Percentiles rank a stretch among this genome's conserved stretches.
These are phyloP conservation scores for Lasioglossum baleicum DNA, from an alignment of 1,140 invertebrate species.

Conservation along the genomic window DNA sequence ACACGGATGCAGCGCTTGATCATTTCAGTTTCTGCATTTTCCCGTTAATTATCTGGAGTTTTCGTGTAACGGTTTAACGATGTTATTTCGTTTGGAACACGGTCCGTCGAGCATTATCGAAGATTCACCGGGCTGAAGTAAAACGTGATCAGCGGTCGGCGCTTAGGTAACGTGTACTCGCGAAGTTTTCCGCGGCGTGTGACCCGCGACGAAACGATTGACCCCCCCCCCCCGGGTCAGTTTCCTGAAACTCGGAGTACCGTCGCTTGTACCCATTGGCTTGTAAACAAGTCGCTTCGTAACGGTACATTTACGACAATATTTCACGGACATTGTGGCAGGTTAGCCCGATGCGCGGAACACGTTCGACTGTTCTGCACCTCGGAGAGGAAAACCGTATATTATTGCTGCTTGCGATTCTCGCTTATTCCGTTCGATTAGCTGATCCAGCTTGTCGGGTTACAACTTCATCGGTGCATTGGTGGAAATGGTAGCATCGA, in stretches of 20 bases:
- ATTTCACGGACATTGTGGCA: constrained; percentile 2
- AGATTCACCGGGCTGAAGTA: background rate
- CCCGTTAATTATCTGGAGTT: no score
- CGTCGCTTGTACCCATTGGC: background rate
- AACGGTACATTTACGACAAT: constrained; percentile 34
- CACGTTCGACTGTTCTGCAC: constrained; percentile 15
- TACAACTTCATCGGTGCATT: constrained; percentile 6
- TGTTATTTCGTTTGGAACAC: no score
- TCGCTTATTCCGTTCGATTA: constrained; percentile 5
- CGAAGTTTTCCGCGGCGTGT: background rate
- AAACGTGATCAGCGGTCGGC: background rate
- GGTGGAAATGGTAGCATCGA: background rate
- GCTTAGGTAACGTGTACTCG: background rate
- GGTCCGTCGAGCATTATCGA: no score
- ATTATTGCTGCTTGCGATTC: background rate
- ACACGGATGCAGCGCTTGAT: no score
- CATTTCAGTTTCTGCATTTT: no score
- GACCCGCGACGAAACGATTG: constrained; percentile 16
- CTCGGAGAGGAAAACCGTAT: no score
- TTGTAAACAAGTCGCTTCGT: constrained; percentile 1
- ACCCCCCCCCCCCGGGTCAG: constrained; percentile 10
- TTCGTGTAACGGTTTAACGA: no score
- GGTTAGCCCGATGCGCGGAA: background rate
- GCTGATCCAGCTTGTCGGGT: no score
- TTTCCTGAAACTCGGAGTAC: background rate